phyloP scores from a whole-genome alignment of 2,888 invertebrate genomes.

The Conops quadrifasciatus region DNA sequence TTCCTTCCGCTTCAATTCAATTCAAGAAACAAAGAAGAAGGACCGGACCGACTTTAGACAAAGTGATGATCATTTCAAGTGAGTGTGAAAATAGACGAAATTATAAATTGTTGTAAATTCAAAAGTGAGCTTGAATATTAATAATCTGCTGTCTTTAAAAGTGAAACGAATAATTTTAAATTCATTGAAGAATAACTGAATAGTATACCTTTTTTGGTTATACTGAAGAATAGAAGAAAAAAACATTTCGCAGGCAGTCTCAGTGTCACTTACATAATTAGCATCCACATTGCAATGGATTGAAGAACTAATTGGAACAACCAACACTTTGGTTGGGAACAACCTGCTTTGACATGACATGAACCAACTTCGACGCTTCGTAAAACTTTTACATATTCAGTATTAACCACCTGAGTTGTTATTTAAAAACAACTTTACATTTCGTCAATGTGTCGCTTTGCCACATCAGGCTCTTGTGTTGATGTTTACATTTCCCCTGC shows the following conservation, averaged over 20 bases:
- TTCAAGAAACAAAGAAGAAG: background rate
- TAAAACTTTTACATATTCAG: conserved; percentile 3
- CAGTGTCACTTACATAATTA: background rate
- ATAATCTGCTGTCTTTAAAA: background rate
- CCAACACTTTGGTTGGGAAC: conserved; percentile 27
- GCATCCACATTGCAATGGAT: conserved; percentile 11
- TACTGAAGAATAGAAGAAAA: too few relatives aligned
- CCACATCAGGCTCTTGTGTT: background rate
- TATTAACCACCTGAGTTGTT: background rate
- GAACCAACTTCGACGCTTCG: background rate
- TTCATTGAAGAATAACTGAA: too few relatives aligned
- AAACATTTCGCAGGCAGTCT: background rate
- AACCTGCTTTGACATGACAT: background rate
- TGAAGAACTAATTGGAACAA: conserved; percentile 29
- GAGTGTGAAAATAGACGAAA: background rate
- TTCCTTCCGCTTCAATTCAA: background rate
- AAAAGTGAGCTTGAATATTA: background rate
- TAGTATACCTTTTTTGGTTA: too few relatives aligned
- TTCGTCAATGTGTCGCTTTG: background rate
- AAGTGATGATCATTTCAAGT: background rate
- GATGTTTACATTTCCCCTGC: background rate
- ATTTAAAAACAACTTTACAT: conserved; percentile 13
- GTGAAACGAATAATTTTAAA: too few relatives aligned
- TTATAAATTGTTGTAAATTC: background rate
- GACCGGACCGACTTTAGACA: background rate